phyloP scores from a whole-genome alignment of 2,888 invertebrate species.

The Daptonema setosum region DNA sequence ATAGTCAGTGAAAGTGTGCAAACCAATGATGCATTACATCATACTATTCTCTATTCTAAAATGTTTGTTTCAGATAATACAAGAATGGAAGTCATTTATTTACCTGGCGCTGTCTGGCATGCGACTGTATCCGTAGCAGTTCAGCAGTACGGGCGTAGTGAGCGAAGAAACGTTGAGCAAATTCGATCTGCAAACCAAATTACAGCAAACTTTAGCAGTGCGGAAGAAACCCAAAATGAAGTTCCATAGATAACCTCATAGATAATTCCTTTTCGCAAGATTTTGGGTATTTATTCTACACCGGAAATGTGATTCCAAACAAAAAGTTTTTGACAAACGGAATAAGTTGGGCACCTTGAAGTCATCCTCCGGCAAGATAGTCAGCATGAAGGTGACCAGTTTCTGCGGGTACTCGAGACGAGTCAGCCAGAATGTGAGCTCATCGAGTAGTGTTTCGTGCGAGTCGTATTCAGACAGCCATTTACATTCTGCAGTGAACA shows the following conservation, averaged over 20 bases:
- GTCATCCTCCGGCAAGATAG: conserved; percentile 50
- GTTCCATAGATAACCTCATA: no score
- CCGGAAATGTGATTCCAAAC: no score
- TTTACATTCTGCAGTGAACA: conserved; percentile 39
- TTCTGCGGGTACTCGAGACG: conserved; percentile 92
- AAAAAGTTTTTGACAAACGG: conserved; percentile 3
- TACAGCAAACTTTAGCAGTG: no score
- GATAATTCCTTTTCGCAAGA: no score
- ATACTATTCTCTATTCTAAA: no score
- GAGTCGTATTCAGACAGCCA: conserved; percentile 41
- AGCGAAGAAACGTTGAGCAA: conserved; percentile 77
- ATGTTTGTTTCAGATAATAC: no score
- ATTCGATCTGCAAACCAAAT: conserved; percentile 47
- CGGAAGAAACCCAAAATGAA: no score
- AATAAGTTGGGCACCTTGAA: neutral
- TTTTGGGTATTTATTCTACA: no score
- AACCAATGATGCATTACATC: no score
- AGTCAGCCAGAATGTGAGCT: conserved; percentile 91
- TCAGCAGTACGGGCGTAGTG: conserved; percentile 84
- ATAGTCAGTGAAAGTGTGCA: no score
- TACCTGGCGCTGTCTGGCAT: neutral
- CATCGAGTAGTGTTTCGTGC: conserved; percentile 68
- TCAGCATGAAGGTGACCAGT: conserved; percentile 72
- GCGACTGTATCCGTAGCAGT: conserved; percentile 47
- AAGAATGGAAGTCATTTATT: no score